Percentiles rank a stretch among this genome's conserved stretches.
Evolutionary conservation across 2,797 vertebrate genomes (phyloP).

Genomic region (Gymnothorax reevesii): DNA sequence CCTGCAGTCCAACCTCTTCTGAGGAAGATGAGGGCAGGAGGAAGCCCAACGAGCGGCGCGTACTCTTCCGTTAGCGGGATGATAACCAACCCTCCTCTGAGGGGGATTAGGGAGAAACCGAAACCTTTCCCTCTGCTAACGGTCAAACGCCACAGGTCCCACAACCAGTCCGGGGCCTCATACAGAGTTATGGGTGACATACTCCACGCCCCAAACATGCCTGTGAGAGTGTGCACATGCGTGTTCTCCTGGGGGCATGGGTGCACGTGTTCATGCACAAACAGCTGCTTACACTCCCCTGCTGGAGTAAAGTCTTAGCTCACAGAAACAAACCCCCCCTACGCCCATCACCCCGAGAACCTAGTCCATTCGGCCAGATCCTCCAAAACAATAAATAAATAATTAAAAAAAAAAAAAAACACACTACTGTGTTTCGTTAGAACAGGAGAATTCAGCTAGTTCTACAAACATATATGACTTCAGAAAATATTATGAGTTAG

Average conservation of each 20-base stretch:
- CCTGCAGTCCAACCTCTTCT: not conserved
- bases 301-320: not conserved
- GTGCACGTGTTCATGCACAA: slow-evolving; percentile 14
- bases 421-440: too few relatives aligned
- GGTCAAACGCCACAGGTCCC: not conserved
- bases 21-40: not conserved
- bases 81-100: not conserved
- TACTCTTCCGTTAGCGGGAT: not conserved
- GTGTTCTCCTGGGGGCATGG: slow-evolving; percentile 3
- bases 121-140: not conserved
- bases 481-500: too few relatives aligned
- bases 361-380: too few relatives aligned
- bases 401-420: too few relatives aligned
- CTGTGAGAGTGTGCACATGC: not conserved
- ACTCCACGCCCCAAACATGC: slow-evolving; percentile 18
- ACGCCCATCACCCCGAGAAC: too few relatives aligned
- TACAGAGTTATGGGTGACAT: not conserved
- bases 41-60: not conserved
- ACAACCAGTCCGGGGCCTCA: not conserved
- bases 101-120: slow-evolving; percentile 2
- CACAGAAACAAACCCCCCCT: too few relatives aligned
- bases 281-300: too few relatives aligned
- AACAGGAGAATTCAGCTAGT: too few relatives aligned
- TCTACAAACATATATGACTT: too few relatives aligned
- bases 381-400: too few relatives aligned